Evolutionary conservation across 2,113 vertebrate species (phyloP), one percentile per base, ranked within the genome.

Genomic region (Cynocephalus volans): DNA sequence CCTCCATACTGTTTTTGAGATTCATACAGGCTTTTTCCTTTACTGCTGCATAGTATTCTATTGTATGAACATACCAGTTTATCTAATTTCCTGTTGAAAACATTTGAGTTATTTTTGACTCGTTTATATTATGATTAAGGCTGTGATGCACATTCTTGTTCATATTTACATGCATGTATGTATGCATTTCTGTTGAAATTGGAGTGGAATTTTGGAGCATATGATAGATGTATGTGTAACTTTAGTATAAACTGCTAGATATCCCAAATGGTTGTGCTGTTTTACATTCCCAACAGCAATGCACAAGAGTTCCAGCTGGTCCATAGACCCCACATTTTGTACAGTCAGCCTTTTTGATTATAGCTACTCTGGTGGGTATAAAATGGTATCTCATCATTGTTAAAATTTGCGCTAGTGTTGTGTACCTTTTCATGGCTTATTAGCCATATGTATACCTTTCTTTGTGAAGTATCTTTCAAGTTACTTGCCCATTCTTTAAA

Each of bases 1-100:
- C 45, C 14, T 14, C 48, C 4, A 9, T 75, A 15, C 21, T 15
- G 11, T 80, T 65, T 79, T 31, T 85, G 72, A 89, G 26, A 88
- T 81, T 76, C 48, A 65, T 58, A 52, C 5, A 28, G 36, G 56
- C 64, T 83, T 31, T 86, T 88, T 84, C 58, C 81, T 85, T 89
- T 52, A 50, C 79, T 82, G 26, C 28, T 41, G 23, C 84, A 33
- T 60, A 41, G 23, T 67, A 70, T 79, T 56, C 50, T 6, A 13
- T 79, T 23, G 19, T 56, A 56, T 79, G 52, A 14, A 56, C 19
- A n/a, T n/a, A 54, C 13, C 33, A 67, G 36, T 73, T 75, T 90
- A 21, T 64, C 15, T 12, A 4, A 93, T 93, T 92, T 90, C 52
- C 64, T 87, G 14, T 83, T n/a, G 64, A 92, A 94, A 93, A 76